A percentile compares a stretch with the other conserved stretches of the same genome.
Evolutionary conservation across 2,113 vertebrate genomes (phyloP).

Genomic region (Pluvialis apricaria): DNA sequence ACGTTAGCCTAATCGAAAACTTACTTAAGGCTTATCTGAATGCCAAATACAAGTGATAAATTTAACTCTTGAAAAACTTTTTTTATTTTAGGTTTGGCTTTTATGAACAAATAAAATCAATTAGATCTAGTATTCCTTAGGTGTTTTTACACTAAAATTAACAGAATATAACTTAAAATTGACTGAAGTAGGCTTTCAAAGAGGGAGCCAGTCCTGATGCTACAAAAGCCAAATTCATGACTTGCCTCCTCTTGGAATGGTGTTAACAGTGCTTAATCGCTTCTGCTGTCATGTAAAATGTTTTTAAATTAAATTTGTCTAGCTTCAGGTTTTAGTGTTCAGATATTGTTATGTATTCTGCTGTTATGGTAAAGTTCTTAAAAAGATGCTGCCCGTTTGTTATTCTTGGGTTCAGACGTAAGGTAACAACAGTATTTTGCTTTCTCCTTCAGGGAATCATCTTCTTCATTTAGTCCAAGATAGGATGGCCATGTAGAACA

Average conservation of each 20-base stretch:
- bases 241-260: not conserved
- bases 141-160: not conserved
- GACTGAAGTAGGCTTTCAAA: not conserved
- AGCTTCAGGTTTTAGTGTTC: not conserved
- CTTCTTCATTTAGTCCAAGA: not conserved
- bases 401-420: not conserved
- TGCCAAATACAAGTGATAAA: not conserved
- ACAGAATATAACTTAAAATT: not conserved
- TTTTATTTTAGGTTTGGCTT: not conserved
- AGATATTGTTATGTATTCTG: not conserved
- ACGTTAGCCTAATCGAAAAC: not conserved
- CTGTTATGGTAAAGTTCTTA: not conserved
- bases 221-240: not conserved
- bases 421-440: not conserved
- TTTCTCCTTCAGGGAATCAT: not conserved
- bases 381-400: not conserved
- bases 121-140: not conserved
- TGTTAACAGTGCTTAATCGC: not conserved
- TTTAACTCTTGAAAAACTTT: not conserved
- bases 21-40: not conserved
- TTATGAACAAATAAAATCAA: not conserved
- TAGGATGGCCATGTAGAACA: not conserved
- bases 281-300: not conserved
- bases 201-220: not conserved
- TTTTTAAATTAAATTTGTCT: not conserved